Evolutionary conservation across 1,140 invertebrate genomes (phyloP).

Genomic region (Orchesella cincta): DNA sequence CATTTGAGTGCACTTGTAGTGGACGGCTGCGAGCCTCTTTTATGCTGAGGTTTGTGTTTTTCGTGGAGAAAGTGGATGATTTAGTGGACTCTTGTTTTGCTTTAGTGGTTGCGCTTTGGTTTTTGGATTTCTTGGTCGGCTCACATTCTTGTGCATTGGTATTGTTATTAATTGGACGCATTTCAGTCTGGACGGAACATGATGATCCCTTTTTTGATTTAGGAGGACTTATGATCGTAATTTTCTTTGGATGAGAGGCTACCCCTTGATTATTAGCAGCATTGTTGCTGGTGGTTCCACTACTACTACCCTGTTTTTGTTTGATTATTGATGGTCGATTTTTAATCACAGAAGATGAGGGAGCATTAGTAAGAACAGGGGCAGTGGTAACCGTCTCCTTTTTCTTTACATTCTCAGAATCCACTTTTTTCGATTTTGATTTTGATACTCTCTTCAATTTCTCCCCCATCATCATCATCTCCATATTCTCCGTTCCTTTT

Average conservation of each 20-base stretch:
- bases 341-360: neutral
- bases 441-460: neutral
- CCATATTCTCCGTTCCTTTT: neutral
- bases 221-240: constrained; percentile 6
- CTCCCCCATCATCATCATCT: neutral
- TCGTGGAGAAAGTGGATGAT: neutral
- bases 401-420: neutral
- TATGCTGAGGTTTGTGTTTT: neutral
- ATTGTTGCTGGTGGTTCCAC: neutral
- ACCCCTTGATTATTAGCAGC: no score
- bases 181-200: neutral
- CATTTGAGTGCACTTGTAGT: neutral
- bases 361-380: neutral
- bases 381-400: neutral
- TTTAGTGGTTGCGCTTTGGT: neutral
- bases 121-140: neutral
- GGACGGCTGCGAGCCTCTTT: constrained; percentile 10
- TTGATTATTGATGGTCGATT: neutral
- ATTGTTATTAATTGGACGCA: neutral
- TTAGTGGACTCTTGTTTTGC: neutral
- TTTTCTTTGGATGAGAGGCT: constrained; percentile 9
- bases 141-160: neutral
- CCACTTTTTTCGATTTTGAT: neutral
- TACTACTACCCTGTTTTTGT: neutral
- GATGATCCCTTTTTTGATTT: neutral